Percentiles rank a stretch among this genome's conserved stretches.
These are phyloP conservation scores for Zoanthus sociatus DNA, from an alignment of 92 coral and sea anemone species.

Conservation along the genomic window DNA sequence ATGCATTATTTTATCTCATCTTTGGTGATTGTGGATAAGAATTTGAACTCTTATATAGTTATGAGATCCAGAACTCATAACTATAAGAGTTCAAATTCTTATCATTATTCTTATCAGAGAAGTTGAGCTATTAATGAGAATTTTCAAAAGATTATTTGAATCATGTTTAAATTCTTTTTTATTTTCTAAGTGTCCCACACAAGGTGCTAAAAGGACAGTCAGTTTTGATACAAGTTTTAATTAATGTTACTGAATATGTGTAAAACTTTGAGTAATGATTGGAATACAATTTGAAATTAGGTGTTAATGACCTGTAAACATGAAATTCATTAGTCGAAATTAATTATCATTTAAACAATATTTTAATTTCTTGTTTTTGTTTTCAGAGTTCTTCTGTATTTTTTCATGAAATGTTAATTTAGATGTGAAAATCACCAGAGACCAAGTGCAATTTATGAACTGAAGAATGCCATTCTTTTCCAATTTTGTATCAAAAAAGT, in stretches of 20 bases:
- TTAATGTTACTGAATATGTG: not conserved
- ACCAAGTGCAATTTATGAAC: not conserved
- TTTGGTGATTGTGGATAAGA: too few species aligned
- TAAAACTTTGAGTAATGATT: not conserved
- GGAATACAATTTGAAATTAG: not conserved
- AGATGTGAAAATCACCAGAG: not conserved
- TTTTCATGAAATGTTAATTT: not conserved
- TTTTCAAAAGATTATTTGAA: not conserved
- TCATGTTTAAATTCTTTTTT: too few species aligned
- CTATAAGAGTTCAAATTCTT: too few species aligned
- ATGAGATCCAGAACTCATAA: too few species aligned
- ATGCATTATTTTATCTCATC: too few species aligned
- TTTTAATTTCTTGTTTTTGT: not conserved
- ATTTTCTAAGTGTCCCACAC: not conserved
- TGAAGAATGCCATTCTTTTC: not conserved
- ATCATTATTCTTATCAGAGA: too few species aligned
- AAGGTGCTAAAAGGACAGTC: not conserved
- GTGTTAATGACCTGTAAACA: slow-evolving; percentile 27
- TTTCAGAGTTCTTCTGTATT: not conserved
- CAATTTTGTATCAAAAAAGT: not conserved
- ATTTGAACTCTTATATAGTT: too few species aligned
- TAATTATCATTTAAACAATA: not conserved
- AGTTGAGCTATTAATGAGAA: too few species aligned
- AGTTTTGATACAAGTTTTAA: not conserved
- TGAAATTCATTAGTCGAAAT: not conserved